phyloP scores from a whole-genome alignment of 37 sponge, comb jelly and placozoan genomes.

The Lycopodina hypogea region DNA sequence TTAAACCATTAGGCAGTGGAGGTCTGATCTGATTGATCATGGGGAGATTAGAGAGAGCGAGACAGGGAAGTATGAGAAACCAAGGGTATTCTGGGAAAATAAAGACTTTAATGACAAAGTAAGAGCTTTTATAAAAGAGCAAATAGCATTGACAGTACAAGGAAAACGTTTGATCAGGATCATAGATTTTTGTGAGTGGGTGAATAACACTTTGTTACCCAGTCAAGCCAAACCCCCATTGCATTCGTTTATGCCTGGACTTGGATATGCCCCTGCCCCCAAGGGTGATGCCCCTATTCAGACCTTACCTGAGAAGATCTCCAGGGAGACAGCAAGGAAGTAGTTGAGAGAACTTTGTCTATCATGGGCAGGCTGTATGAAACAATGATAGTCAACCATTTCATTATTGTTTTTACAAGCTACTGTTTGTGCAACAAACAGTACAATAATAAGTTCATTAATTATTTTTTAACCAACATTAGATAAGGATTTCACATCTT shows the following conservation, averaged over 20 bases:
- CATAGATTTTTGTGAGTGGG: constrained; percentile 2
- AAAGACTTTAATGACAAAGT: constrained; percentile 4
- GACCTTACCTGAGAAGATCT: constrained; percentile 4
- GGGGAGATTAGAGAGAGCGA: neutral
- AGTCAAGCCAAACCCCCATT: neutral
- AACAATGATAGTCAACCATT: too few species aligned
- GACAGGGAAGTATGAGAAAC: neutral
- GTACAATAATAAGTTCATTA: too few species aligned
- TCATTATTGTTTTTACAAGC: too few species aligned
- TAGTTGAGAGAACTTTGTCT: neutral
- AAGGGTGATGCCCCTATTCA: neutral
- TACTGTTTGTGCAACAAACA: too few species aligned
- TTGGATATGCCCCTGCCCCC: constrained; percentile 4
- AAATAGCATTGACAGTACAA: neutral
- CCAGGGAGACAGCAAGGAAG: constrained; percentile 5
- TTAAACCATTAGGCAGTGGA: neutral
- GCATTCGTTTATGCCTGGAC: neutral
- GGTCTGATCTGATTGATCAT: neutral
- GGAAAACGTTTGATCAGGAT: neutral
- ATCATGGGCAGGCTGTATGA: too few species aligned
- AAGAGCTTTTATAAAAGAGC: neutral
- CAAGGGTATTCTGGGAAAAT: neutral
- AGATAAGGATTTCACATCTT: too few species aligned
- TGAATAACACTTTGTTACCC: neutral
- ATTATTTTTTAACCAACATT: too few species aligned